phyloP scores from a whole-genome alignment of 2,113 vertebrate genomes.

The Ictalurus punctatus region DNA sequence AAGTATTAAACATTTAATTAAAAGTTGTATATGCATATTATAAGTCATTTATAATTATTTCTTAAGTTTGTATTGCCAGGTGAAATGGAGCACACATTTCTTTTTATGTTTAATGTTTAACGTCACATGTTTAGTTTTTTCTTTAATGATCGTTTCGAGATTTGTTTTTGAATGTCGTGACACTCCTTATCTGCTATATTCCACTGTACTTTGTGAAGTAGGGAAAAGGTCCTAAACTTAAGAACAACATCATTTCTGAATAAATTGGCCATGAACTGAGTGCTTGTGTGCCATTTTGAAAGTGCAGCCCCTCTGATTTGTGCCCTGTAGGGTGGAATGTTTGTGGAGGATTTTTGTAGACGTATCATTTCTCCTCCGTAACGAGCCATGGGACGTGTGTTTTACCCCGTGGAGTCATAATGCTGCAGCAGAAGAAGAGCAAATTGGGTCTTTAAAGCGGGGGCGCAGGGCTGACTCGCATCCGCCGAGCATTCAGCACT shows the following conservation, averaged over 20 bases:
- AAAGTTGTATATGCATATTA: neutral
- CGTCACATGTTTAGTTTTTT: neutral
- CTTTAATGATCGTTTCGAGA: neutral
- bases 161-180: neutral
- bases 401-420: slow-evolving; percentile 43
- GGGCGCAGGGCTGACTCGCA: slow-evolving; percentile 2
- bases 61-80: neutral
- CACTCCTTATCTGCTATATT: neutral
- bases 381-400: slow-evolving; percentile 39
- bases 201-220: neutral
- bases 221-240: slow-evolving; percentile 8
- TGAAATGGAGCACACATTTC: neutral
- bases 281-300: slow-evolving; percentile 30
- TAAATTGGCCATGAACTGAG: slow-evolving; percentile 8
- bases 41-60: neutral
- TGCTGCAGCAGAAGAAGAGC: slow-evolving; percentile 44
- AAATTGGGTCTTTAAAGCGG: slow-evolving; percentile 51
- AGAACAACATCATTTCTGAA: slow-evolving; percentile 1
- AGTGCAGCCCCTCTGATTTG: slow-evolving; percentile 30
- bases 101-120: neutral
- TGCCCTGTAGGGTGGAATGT: slow-evolving; percentile 24
- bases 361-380: slow-evolving; percentile 46
- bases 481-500: neutral
- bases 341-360: slow-evolving; percentile 39
- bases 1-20: neutral